Conservation (phyloP, 2,113 vertebrate species). For the Dicaeum eximium region DNA sequence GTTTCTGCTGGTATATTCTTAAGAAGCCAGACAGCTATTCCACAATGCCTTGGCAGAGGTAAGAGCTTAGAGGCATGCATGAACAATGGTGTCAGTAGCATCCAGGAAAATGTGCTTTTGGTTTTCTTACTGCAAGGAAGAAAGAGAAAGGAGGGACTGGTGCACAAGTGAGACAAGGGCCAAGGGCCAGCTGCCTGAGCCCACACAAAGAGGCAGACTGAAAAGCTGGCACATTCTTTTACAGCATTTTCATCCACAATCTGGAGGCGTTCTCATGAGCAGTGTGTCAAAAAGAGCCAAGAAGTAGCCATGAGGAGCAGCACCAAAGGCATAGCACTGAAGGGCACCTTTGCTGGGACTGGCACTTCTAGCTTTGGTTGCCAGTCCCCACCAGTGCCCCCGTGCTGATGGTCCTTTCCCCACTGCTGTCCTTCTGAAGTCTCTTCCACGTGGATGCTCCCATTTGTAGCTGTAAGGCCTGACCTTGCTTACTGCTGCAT, state of each 20-base stretch:
- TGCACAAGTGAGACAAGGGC: not conserved
- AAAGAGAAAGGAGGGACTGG: not conserved
- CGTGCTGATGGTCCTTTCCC: fast-evolving
- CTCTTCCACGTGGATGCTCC: not conserved
- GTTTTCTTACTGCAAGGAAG: not conserved
- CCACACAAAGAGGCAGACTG: not conserved
- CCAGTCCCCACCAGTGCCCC: not conserved
- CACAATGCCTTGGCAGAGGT: not conserved
- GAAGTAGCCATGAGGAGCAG: not conserved
- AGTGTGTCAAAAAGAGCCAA: not conserved
- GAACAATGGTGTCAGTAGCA: not conserved
- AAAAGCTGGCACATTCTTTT: not conserved
- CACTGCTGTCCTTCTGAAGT: fast-evolving
- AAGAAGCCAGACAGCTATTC: not conserved
- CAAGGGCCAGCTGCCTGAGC: not conserved
- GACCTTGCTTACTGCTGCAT: not conserved
- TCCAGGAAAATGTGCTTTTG: not conserved
- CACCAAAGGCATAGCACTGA: not conserved
- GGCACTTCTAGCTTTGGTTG: not conserved
- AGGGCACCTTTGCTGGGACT: not conserved
- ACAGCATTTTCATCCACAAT: fast-evolving
- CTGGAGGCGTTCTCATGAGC: not conserved
- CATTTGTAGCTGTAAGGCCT: not conserved
- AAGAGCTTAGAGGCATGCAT: not conserved
- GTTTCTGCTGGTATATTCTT: not conserved